Evolutionary conservation across 2,113 vertebrate genomes (phyloP).

Genomic region (Rhabdomys dilectus): DNA sequence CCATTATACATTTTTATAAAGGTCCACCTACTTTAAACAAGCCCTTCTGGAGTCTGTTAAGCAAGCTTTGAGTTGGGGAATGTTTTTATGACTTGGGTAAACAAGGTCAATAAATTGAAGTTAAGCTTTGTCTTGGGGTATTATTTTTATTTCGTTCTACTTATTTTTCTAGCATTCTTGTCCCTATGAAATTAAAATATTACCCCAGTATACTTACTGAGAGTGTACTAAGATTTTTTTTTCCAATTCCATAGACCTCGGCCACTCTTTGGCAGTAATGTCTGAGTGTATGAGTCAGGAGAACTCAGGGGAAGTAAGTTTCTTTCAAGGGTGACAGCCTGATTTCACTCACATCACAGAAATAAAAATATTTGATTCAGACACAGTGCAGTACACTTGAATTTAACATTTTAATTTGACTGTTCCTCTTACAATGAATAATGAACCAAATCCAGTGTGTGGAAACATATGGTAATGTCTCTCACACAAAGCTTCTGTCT

Average conservation of each 20-base stretch:
- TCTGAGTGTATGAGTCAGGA: not conserved
- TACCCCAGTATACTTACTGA: not conserved
- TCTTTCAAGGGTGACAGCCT: slow-evolving; percentile 10
- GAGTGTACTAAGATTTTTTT: not conserved
- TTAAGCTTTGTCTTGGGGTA: not conserved
- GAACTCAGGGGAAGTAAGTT: not conserved
- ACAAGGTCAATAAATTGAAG: not conserved
- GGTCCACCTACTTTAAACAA: not conserved
- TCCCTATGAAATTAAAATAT: slow-evolving; percentile 1
- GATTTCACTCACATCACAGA: not conserved
- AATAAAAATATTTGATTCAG: slow-evolving; percentile 65
- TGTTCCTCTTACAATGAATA: slow-evolving; percentile 20
- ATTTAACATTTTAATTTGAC: slow-evolving; percentile 69
- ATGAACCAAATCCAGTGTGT: not conserved
- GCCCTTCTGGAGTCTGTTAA: not conserved
- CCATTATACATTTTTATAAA: not conserved
- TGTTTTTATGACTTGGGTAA: not conserved
- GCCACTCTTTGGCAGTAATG: not conserved
- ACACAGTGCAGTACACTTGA: slow-evolving; percentile 1
- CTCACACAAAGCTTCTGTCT: slow-evolving; percentile 51
- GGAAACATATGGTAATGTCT: slow-evolving; percentile 63
- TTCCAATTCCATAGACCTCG: not conserved
- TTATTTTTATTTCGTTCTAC: not conserved
- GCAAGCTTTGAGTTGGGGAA: not conserved
- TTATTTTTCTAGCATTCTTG: not conserved